Base-by-base conservation (phyloP, 2,888 invertebrate genomes). In the Cryptocheilus praepositus region DNA sequence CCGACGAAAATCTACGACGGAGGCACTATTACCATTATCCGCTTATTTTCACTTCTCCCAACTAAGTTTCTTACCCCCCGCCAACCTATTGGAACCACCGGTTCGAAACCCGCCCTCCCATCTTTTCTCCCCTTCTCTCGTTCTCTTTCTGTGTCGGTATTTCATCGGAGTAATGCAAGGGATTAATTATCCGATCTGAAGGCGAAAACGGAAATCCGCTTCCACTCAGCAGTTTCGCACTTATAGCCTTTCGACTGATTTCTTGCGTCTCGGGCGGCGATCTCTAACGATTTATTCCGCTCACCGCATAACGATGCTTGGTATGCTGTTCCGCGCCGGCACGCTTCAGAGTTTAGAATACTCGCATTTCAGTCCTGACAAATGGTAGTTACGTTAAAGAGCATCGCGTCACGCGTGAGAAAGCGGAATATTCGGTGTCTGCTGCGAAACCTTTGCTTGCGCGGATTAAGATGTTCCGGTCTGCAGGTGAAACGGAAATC, bases 41-140 rank as follows among this genome's bases (percentile, higher is more conserved):
- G 74, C 68, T 77, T 77, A 77, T 74, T 77, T 77, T 77, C 76
- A 71, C 77, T 77, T 77, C 77, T 58, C 62, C 67, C 58, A 66
- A 64, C 74, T 22, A 61, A 74, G 65, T 73, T 72, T 49, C 61
- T 60, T 53, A 51, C 57, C 46, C 16, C 44, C 52, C n/a, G 46
- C 28, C 28, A 3, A 46, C 46, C 11, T 64, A 19, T 53, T 52
- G 0, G 16, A 36, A 43, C 52, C 60, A 19, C 54, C 21, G 0
- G 46, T 16, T n/a, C 46, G 5, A 46, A 16, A 3, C 46, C 46
- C 13, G n/a, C 46, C 4, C 46, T 15, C 4, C 46, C 46, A 46
- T 46, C 46, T 52, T 19, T 22, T 16, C 22, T 13, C 18, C 18
- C 52, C 7, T 2, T 53, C 53, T 53, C 53, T n/a, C 25, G 16